phyloP scores from a whole-genome alignment of 2,113 vertebrate species.

The Phaethornis superciliosus region DNA sequence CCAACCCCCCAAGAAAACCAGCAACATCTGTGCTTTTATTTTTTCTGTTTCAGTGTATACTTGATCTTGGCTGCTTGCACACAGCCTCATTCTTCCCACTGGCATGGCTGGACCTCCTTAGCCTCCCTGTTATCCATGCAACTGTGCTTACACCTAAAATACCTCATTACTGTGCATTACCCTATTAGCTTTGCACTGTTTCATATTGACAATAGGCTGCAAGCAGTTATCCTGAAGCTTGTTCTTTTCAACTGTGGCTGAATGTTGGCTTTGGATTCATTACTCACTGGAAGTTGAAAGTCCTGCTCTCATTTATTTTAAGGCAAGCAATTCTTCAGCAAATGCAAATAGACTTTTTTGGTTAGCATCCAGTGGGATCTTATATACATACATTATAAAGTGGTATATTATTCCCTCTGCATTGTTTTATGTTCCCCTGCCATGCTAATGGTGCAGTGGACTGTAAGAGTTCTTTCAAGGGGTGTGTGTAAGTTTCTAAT shows the following conservation, averaged over 20 bases:
- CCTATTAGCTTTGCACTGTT: conserved; percentile 27
- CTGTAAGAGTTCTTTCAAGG: not conserved
- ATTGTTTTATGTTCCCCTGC: not conserved
- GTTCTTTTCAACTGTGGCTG: conserved; percentile 20
- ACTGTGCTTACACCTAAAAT: conserved; percentile 20
- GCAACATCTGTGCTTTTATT: not conserved
- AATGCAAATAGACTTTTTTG: not conserved
- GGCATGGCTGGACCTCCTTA: not conserved
- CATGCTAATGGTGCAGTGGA: not conserved
- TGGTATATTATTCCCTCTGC: not conserved
- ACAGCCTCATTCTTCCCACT: not conserved
- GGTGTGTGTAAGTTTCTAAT: not conserved
- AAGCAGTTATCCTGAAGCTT: not conserved
- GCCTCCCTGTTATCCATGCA: not conserved
- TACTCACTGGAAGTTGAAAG: not conserved
- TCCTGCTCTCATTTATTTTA: not conserved
- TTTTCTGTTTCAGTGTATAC: not conserved
- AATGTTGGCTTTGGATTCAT: not conserved
- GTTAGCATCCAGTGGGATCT: not conserved
- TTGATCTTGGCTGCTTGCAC: not conserved
- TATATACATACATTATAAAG: not conserved
- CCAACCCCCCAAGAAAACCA: not conserved
- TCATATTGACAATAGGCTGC: not conserved
- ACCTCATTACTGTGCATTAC: conserved; percentile 9
- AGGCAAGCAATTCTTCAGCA: not conserved